These are phyloP conservation scores for Coranthus polyacanthus DNA, from an alignment of 2,797 vertebrate species.

Conservation along the genomic window DNA sequence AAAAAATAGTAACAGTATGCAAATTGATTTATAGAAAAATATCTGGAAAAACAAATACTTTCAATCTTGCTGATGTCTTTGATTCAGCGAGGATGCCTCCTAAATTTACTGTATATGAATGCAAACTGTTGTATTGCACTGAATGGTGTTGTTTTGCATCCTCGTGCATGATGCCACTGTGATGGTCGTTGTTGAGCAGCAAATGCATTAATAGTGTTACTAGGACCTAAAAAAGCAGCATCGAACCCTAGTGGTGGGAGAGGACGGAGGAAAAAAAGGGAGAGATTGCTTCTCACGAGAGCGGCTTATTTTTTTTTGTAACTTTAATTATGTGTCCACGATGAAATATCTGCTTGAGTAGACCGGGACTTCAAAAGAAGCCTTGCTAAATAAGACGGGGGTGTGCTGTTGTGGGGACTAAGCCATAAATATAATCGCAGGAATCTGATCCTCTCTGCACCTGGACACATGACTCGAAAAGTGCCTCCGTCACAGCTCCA, in stretches of 20 bases:
- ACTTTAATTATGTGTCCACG: constrained; percentile 70
- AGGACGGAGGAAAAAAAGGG: not conserved
- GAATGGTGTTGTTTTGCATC: constrained; percentile 26
- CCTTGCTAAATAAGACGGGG: constrained; percentile 49
- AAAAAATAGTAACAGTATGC: too few relatives aligned
- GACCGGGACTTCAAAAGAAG: constrained; percentile 63
- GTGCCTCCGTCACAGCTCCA: constrained; percentile 35
- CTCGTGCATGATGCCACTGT: constrained; percentile 33
- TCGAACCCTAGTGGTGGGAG: constrained; percentile 33
- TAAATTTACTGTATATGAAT: constrained; percentile 15
- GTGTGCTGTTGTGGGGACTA: constrained; percentile 51
- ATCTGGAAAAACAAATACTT: not conserved
- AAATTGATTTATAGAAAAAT: too few relatives aligned
- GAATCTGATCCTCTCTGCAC: constrained; percentile 78
- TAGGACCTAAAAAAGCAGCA: constrained; percentile 40
- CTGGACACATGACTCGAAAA: constrained; percentile 71
- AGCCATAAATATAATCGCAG: constrained; percentile 68
- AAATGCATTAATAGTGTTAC: constrained; percentile 67
- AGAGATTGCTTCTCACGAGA: constrained; percentile 47
- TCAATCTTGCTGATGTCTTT: not conserved
- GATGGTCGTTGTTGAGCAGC: constrained; percentile 67
- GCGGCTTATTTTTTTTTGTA: constrained; percentile 62
- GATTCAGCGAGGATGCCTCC: not conserved
- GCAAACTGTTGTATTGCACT: constrained; percentile 49
- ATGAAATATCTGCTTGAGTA: constrained; percentile 61